These are phyloP conservation scores for Buceros bicornis DNA, from an alignment of 2,797 vertebrate genomes.

Conservation along the genomic window DNA sequence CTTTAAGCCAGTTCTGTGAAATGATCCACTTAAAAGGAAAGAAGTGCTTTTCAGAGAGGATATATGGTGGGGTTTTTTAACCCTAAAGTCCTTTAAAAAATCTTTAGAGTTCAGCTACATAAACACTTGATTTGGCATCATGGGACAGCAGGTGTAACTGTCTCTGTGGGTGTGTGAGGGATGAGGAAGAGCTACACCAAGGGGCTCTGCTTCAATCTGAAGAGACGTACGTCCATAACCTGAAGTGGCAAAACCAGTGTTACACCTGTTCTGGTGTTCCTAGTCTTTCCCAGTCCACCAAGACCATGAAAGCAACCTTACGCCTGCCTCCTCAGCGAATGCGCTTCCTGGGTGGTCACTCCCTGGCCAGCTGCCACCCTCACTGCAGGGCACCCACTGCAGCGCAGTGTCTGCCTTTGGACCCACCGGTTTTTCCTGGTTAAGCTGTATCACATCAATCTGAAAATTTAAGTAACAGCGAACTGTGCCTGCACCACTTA, in stretches of 20 bases:
- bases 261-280: not conserved
- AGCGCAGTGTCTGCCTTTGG: not conserved
- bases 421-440: not conserved
- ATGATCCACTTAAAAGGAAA: constrained; percentile 30
- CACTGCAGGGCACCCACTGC: not conserved
- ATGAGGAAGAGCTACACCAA: not conserved
- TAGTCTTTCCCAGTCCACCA: not conserved
- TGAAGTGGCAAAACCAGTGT: not conserved
- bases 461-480: not conserved
- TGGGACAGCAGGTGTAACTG: not conserved
- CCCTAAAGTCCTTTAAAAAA: not conserved
- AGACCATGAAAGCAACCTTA: not conserved
- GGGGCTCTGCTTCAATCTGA: not conserved
- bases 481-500: not conserved
- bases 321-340: not conserved
- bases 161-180: not conserved
- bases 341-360: not conserved
- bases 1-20: constrained; percentile 36
- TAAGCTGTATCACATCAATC: not conserved
- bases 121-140: not conserved
- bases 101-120: not conserved
- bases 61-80: not conserved
- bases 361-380: not conserved
- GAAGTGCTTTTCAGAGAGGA: not conserved
- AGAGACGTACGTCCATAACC: not conserved